A percentile compares a stretch with the other conserved stretches of the same genome.
phyloP scores from a whole-genome alignment of 2,113 vertebrate genomes.

The Acrocephalus arundinaceus region DNA sequence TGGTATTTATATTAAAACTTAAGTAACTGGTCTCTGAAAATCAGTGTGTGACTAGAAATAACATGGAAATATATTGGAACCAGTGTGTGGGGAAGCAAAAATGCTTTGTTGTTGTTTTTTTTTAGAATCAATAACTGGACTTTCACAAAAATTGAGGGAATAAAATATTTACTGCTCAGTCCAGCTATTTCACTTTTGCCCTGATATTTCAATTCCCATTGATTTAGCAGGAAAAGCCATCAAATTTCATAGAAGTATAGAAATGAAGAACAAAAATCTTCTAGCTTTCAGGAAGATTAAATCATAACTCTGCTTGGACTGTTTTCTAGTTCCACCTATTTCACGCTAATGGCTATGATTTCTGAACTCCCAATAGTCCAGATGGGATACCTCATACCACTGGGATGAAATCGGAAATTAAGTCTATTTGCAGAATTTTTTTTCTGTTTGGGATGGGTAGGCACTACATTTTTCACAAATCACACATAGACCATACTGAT shows the following conservation, averaged over 20 bases:
- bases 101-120: neutral
- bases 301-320: constrained; percentile 11
- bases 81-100: neutral
- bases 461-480: neutral
- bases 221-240: constrained; percentile 24
- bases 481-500: fast-evolving
- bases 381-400: neutral
- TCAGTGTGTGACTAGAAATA: neutral
- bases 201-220: neutral
- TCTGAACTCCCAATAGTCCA: constrained; percentile 15
- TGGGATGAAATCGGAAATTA: neutral
- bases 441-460: neutral
- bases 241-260: neutral
- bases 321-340: constrained; percentile 37
- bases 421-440: neutral
- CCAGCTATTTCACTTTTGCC: neutral
- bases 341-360: constrained; percentile 1
- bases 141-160: neutral
- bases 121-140: neutral
- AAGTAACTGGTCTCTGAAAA: neutral
- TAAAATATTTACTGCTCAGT: neutral
- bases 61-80: neutral
- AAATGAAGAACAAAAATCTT: constrained; percentile 19
- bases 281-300: constrained; percentile 31
- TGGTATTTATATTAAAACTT: neutral